A percentile compares a stretch with the other conserved stretches of the same genome.
phyloP scores from a whole-genome alignment of 1,140 invertebrate species.

The Cephus cinctus region DNA sequence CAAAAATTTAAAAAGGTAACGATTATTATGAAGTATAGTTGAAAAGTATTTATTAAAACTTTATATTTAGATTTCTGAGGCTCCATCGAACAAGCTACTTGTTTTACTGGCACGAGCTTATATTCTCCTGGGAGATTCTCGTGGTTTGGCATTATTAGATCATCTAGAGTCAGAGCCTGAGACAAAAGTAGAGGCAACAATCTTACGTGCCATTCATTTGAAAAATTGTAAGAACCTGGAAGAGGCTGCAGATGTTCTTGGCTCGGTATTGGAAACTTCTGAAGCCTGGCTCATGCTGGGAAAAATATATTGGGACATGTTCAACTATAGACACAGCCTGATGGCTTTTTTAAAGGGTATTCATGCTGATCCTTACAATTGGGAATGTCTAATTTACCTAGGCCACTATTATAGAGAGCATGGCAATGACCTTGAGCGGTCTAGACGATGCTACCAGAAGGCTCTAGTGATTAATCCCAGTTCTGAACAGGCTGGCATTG shows the following conservation, averaged over 20 bases:
- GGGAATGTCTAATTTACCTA: slow-evolving; percentile 72
- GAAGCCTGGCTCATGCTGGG: slow-evolving; percentile 66
- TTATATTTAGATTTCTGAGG: slow-evolving; percentile 3
- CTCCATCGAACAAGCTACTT: too few species aligned
- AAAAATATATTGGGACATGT: slow-evolving; percentile 64
- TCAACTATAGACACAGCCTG: slow-evolving; percentile 62
- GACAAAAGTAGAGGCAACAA: slow-evolving; percentile 28
- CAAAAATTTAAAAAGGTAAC: slow-evolving; percentile 44
- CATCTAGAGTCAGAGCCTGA: slow-evolving; percentile 39
- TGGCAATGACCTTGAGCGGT: slow-evolving; percentile 64
- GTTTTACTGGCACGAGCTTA: slow-evolving; percentile 35
- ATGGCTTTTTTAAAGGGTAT: slow-evolving; percentile 71
- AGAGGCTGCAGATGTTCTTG: slow-evolving; percentile 57
- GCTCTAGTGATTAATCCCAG: slow-evolving; percentile 71
- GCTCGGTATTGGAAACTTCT: slow-evolving; percentile 51
- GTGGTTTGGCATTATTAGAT: slow-evolving; percentile 30
- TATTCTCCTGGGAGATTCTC: slow-evolving; percentile 33
- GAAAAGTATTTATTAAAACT: neutral
- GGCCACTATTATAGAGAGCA: slow-evolving; percentile 70
- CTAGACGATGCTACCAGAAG: slow-evolving; percentile 81
- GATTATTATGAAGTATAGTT: slow-evolving; percentile 8
- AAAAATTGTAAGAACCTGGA: slow-evolving; percentile 56
- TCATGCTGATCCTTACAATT: slow-evolving; percentile 70
- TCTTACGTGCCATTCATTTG: slow-evolving; percentile 38
- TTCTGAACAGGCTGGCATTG: slow-evolving; percentile 66